A percentile compares a stretch with the other conserved stretches of the same genome.
Evolutionary conservation across 2,888 invertebrate species (phyloP).

Genomic region (Lasius platythorax): DNA sequence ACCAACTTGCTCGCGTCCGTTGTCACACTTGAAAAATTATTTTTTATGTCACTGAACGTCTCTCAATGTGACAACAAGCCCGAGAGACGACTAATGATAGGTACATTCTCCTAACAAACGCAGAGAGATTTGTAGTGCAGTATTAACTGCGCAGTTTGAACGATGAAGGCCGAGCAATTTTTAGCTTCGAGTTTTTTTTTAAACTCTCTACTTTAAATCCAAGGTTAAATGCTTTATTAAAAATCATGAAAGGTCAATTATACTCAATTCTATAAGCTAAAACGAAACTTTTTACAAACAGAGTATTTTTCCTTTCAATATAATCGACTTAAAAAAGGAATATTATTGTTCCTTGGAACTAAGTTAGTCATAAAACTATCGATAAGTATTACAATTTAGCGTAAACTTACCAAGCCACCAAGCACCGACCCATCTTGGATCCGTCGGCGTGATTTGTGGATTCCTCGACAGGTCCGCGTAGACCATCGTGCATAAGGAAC

Average conservation of each 20-base stretch:
- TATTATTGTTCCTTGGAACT: neutral
- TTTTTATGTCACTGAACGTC: constrained; percentile 45
- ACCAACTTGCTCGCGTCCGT: neutral
- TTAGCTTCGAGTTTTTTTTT: neutral
- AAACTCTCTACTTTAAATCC: neutral
- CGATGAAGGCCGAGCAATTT: neutral
- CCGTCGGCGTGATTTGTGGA: constrained; percentile 92
- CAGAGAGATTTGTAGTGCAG: constrained; percentile 10
- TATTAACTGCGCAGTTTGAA: neutral
- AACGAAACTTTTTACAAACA: neutral
- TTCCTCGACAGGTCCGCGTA: constrained; percentile 93
- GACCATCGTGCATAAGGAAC: constrained; percentile 95
- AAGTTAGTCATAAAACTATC: neutral
- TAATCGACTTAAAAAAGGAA: neutral
- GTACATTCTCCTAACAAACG: neutral
- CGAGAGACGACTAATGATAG: constrained; percentile 48
- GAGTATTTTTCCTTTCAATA: neutral
- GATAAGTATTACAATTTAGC: neutral
- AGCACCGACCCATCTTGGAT: constrained; percentile 97
- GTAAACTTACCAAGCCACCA: constrained; percentile 96
- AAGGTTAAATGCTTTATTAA: constrained; percentile 22
- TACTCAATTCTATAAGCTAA: neutral
- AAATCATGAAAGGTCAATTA: neutral
- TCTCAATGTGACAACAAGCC: constrained; percentile 27
- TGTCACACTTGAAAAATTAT: constrained; percentile 48